Evolutionary conservation across 2,113 vertebrate genomes (phyloP).

Genomic region (Notothenia rossii): DNA sequence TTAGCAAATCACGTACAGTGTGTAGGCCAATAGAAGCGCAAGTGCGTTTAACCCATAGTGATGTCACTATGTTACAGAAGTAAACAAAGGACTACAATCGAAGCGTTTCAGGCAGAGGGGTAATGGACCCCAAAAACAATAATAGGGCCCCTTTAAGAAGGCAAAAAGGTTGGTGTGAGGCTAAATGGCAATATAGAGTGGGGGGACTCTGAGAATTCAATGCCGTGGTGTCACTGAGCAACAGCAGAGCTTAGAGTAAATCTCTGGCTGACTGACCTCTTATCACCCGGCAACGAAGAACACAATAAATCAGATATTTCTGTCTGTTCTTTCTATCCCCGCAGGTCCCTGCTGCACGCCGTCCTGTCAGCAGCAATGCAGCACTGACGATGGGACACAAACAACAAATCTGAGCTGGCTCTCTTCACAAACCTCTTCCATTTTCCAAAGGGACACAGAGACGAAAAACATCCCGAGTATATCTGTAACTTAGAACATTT

Average conservation of each 20-base stretch:
- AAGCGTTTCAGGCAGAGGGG: too few species aligned
- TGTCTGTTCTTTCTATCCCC: slow-evolving; percentile 10
- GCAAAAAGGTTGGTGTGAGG: not conserved
- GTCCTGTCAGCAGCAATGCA: slow-evolving; percentile 24
- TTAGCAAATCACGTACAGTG: too few species aligned
- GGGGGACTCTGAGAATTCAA: too few species aligned
- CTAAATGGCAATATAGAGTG: too few species aligned
- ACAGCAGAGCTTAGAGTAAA: not conserved
- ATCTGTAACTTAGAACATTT: slow-evolving; percentile 24
- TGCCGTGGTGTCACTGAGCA: not conserved
- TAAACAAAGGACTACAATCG: too few species aligned
- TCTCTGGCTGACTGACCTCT: slow-evolving; percentile 12
- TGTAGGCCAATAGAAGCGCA: too few species aligned
- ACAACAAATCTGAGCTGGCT: slow-evolving; percentile 24
- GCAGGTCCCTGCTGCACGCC: not conserved
- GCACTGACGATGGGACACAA: slow-evolving; percentile 13
- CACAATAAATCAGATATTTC: slow-evolving; percentile 11
- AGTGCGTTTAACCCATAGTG: too few species aligned
- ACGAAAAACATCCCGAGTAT: slow-evolving; percentile 16
- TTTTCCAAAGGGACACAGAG: slow-evolving; percentile 9
- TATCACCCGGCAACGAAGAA: not conserved
- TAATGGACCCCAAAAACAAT: too few species aligned
- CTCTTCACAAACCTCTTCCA: slow-evolving; percentile 20
- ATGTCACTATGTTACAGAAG: too few species aligned
- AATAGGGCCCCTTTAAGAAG: not conserved